Evolutionary conservation across 2,797 vertebrate species (phyloP).

Genomic region (Rhinogobio ventralis): DNA sequence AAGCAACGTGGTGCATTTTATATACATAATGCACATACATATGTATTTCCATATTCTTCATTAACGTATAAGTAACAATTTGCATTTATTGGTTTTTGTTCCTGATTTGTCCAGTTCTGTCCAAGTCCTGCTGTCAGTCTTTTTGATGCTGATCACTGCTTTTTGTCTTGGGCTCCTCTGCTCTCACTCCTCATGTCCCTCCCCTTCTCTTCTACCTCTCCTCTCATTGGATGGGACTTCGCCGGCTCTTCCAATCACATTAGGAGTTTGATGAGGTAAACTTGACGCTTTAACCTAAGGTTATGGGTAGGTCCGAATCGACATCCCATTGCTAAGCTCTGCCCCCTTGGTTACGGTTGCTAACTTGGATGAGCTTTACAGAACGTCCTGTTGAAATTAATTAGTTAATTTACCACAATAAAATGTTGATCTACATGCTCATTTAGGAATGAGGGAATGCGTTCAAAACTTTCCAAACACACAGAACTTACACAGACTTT

Average conservation of each 20-base stretch:
- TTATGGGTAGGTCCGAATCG: not conserved
- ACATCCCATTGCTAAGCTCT: not conserved
- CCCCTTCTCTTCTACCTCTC: constrained; percentile 68
- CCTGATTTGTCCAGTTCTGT: constrained; percentile 35
- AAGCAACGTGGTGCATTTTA: not conserved
- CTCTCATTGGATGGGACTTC: constrained; percentile 82
- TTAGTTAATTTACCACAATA: not conserved
- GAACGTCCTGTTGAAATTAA: not conserved
- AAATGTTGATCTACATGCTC: not conserved
- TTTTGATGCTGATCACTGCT: constrained; percentile 54
- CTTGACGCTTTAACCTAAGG: constrained; percentile 60
- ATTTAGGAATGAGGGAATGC: not conserved
- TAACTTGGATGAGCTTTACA: not conserved
- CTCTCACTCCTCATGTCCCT: constrained; percentile 74
- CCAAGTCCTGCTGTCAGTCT: constrained; percentile 42
- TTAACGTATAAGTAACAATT: not conserved
- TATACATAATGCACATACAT: not conserved
- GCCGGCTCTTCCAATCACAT: constrained; percentile 83
- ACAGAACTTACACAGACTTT: not conserved
- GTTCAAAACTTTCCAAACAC: not conserved
- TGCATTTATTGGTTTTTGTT: not conserved
- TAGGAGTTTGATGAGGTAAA: constrained; percentile 99
- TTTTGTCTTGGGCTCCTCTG: constrained; percentile 66
- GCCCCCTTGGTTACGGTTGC: not conserved
- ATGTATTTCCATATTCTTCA: not conserved